Conservation (phyloP, 2,113 vertebrate genomes). For the Athene noctua region DNA sequence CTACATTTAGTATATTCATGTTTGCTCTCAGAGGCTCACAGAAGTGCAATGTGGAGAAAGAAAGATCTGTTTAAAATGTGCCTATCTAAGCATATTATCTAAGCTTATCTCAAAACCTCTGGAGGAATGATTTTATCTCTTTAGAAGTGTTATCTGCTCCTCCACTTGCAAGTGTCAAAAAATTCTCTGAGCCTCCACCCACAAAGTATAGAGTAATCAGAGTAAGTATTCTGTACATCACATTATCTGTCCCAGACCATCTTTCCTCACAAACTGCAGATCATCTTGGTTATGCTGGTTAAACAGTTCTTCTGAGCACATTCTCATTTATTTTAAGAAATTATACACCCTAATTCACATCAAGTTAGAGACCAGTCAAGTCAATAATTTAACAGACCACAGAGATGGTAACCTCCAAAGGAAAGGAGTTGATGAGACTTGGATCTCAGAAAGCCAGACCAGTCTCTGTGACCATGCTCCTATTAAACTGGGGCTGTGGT, state of each 20-base stretch:
- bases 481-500: not conserved
- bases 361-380: not conserved
- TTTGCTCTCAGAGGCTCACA: not conserved
- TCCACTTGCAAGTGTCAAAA: not conserved
- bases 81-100: not conserved
- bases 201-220: not conserved
- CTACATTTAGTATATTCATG: not conserved
- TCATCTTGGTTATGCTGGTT: not conserved
- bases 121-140: not conserved
- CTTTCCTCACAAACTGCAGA: not conserved
- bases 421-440: not conserved
- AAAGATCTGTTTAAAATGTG: not conserved
- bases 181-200: not conserved
- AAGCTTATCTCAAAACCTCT: not conserved
- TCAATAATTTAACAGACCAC: not conserved
- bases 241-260: not conserved
- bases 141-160: not conserved
- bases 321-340: not conserved
- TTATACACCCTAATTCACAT: not conserved
- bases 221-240: not conserved
- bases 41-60: not conserved
- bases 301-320: not conserved
- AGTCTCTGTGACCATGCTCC: not conserved
- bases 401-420: not conserved
- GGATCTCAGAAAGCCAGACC: not conserved